phyloP scores from a whole-genome alignment of 1,140 invertebrate species.

The Lasioglossum albipes region DNA sequence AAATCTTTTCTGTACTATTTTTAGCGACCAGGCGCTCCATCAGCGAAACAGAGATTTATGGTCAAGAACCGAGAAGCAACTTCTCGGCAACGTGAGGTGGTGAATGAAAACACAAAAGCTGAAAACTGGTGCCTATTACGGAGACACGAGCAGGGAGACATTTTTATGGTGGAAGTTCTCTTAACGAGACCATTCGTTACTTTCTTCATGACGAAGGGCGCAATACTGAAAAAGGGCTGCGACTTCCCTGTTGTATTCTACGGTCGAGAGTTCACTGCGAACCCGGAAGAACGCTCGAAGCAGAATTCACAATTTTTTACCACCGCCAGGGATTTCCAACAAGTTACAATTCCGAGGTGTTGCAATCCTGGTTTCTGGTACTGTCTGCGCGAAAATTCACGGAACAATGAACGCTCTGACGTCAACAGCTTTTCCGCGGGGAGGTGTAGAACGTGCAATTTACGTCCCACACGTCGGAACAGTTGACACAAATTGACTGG shows the following conservation, averaged over 20 bases:
- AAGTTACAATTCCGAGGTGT: not conserved
- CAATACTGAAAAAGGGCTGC: not conserved
- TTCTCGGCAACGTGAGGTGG: not conserved
- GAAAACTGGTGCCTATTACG: not conserved
- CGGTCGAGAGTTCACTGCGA: no score
- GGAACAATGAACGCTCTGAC: not conserved
- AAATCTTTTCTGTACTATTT: no score
- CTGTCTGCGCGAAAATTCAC: not conserved
- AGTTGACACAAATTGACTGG: conserved; percentile 26
- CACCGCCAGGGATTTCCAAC: not conserved
- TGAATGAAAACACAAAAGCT: not conserved
- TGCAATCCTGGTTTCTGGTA: no score
- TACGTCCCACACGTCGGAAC: conserved; percentile 10
- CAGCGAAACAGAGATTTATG: not conserved
- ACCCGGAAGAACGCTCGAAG: no score
- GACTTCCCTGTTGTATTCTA: no score
- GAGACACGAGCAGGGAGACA: not conserved
- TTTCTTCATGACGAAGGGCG: not conserved
- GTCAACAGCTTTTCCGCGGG: conserved; percentile 6
- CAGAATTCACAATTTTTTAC: no score
- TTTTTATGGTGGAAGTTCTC: conserved; percentile 3
- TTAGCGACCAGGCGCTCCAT: not conserved
- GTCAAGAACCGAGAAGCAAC: not conserved
- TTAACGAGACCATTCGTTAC: conserved; percentile 2
- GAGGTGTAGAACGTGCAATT: conserved; percentile 11